phyloP scores from a whole-genome alignment of 2,888 invertebrate genomes.

The Acanthosepion esculentum region DNA sequence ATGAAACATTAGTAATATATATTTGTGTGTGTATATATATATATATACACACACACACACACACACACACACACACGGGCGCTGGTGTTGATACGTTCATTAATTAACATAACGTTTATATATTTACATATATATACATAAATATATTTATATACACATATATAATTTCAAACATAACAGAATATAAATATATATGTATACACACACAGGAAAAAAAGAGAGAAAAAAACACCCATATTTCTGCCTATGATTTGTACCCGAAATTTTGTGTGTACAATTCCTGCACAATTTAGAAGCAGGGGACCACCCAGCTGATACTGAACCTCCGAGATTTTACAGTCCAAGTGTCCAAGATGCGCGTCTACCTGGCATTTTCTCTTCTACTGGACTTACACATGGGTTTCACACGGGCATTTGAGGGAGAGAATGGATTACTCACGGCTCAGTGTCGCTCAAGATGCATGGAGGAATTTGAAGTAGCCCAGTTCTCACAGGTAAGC shows the following conservation, averaged over 20 bases:
- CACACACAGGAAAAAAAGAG: background rate
- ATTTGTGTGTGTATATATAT: background rate
- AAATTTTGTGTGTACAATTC: background rate
- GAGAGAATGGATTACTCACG: slow-evolving; percentile 45
- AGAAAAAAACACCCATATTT: background rate
- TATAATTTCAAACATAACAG: background rate
- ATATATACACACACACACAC: background rate
- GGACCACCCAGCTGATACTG: background rate
- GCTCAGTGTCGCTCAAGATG: slow-evolving; percentile 41
- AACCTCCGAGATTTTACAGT: slow-evolving; percentile 23
- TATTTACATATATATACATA: background rate
- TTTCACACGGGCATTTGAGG: slow-evolving; percentile 40
- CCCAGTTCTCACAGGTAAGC: slow-evolving; percentile 46
- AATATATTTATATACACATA: background rate
- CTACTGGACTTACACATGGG: slow-evolving; percentile 46
- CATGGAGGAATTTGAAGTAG: slow-evolving; percentile 47
- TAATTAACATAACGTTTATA: background rate
- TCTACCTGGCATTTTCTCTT: background rate
- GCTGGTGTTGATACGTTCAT: background rate
- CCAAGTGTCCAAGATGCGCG: background rate
- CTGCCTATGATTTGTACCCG: background rate
- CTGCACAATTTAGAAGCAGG: background rate
- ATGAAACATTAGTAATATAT: background rate
- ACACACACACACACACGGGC: background rate
- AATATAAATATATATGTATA: background rate